Evolutionary conservation across 2,797 vertebrate species (phyloP).

Genomic region (Sebastes taczanowskii): DNA sequence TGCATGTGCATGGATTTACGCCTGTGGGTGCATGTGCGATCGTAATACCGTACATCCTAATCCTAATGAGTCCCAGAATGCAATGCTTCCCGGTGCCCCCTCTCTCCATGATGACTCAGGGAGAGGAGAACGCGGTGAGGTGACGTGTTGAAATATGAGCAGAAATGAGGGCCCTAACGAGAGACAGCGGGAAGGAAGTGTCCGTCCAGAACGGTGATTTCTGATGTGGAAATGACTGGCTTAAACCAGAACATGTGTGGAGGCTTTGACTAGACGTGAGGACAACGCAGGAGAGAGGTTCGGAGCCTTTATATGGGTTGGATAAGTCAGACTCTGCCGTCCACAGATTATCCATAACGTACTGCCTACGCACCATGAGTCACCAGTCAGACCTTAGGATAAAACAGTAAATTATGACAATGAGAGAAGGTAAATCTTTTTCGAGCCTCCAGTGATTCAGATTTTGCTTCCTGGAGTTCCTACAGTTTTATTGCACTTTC

Average conservation of each 20-base stretch:
- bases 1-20: constrained; percentile 11
- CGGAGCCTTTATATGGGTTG: neutral
- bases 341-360: constrained; percentile 22
- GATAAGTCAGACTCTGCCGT: constrained; percentile 27
- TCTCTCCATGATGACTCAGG: constrained; percentile 53
- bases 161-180: constrained; percentile 67
- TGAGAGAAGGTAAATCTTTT: constrained; percentile 32
- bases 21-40: constrained; percentile 32
- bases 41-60: constrained; percentile 44
- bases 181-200: constrained; percentile 65
- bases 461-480: constrained; percentile 21
- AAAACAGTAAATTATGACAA: constrained; percentile 41
- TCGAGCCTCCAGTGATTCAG: constrained; percentile 20
- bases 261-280: constrained; percentile 47
- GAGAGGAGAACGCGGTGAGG: constrained; percentile 54
- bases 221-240: constrained; percentile 72
- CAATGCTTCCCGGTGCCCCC: constrained; percentile 53
- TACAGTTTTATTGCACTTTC: constrained; percentile 23
- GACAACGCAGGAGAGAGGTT: constrained; percentile 22
- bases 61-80: constrained; percentile 71
- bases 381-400: constrained; percentile 27
- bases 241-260: constrained; percentile 75
- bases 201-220: constrained; percentile 68
- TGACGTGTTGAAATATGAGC: constrained; percentile 74
- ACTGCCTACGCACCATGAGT: constrained; percentile 31